Base-by-base conservation (phyloP, 2,797 vertebrate genomes). In the Xiphophorus birchmanni region DNA sequence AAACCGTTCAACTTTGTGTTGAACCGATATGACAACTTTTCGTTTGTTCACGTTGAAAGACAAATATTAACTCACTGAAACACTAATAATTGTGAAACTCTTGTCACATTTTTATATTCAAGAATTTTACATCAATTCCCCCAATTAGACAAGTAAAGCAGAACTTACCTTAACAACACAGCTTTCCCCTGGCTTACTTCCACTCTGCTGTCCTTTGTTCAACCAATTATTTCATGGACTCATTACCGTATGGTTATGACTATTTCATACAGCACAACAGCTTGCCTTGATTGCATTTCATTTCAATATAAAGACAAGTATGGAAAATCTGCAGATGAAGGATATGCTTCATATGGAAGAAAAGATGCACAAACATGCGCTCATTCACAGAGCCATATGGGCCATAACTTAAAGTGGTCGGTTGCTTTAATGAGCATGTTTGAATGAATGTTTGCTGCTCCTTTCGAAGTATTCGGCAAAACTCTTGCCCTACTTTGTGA, bases 371-470 rank as follows among this genome's bases (percentile, higher is more conserved):
- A 52, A 17, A 77, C 74, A 75, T 60, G 79, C 45, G 54, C 50
- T 50, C 69, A 47, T 79, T 56, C 74, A 78, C 71, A 47, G 52
- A 84, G 79, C 90, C 94, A 93, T 93, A 93, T 93, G 93, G 91
- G 63, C 89, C 82, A 86, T 83, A 91, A 86, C 81, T 91, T 87
- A 84, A 91, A 91, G 81, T 82, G 87, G 79, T 56, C 78, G 82
- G 71, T 80, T 79, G 84, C 92, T 92, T 92, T 94, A 94, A 94
- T 92, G 92, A 94, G 91, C 42, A 3, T 50, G 76, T 86, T 80
- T 88, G 84, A 91, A 85, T 87, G 78, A 87, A 86, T 86, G 86
- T 91, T 91, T 91, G 87, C 87, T 40, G 87, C 84, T 79, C 75
- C 79, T 83, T 0, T 80, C 82, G 84, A 90, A 86, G 73, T 73